Conservation (phyloP, 2,113 vertebrate genomes). For the Sinocyclocheilus rhinocerous region DNA sequence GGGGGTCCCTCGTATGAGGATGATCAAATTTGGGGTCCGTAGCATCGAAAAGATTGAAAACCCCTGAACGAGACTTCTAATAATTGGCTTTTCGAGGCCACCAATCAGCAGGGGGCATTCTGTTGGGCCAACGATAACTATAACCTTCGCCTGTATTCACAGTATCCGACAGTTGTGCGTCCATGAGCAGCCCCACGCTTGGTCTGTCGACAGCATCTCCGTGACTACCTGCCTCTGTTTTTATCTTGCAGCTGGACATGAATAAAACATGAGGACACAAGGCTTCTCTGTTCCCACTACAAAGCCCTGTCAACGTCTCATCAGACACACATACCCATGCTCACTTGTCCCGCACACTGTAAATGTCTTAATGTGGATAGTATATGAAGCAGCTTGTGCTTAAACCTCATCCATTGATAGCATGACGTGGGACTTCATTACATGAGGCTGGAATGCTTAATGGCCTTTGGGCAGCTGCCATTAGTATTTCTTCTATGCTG, state of each 20-base stretch:
- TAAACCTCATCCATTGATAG: constrained; percentile 40
- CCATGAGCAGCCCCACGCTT: not conserved
- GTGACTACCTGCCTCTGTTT: constrained; percentile 74
- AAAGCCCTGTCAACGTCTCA: constrained; percentile 79
- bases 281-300: constrained; percentile 78
- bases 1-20: too few relatives aligned
- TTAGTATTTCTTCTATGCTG: constrained; percentile 40
- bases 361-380: constrained; percentile 30
- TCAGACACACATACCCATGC: constrained; percentile 57
- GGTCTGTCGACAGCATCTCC: constrained; percentile 46
- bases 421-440: constrained; percentile 52
- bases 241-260: constrained; percentile 81
- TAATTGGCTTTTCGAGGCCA: not conserved
- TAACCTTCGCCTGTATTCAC: constrained; percentile 26
- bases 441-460: constrained; percentile 57
- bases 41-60: not conserved
- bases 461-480: constrained; percentile 35
- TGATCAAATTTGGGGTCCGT: not conserved
- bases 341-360: constrained; percentile 21
- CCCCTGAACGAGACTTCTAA: not conserved
- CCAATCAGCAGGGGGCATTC: constrained; percentile 65
- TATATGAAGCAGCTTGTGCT: constrained; percentile 42
- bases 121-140: not conserved
- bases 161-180: constrained; percentile 40
- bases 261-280: constrained; percentile 81